Evolutionary conservation across 1,140 invertebrate genomes (phyloP), one percentile per base, ranked within the genome.

Genomic region (Potamilus streckersoni): DNA sequence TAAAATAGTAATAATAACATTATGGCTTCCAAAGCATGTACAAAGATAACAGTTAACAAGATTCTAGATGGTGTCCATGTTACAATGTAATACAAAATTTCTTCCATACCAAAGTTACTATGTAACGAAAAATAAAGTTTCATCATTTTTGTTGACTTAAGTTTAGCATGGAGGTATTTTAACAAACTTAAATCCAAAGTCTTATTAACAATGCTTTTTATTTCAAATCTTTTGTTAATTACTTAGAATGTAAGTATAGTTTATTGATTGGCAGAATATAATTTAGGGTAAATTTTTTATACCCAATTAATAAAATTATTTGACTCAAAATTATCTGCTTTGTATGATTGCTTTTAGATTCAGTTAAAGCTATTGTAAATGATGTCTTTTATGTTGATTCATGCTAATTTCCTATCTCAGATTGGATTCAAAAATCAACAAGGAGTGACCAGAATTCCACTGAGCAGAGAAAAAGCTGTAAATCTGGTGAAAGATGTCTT

Each of bases 371-470:
- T 62, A n/a, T 62, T 62, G 1, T 62, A 23, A 62, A 62, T 23
- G 20, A 62, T 23, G 19, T n/a, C 23, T 11, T 11, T 62, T 11
- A n/a, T n/a, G 60, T 19, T 62, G 13, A 62, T 0, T 8, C 8
- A 62, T 62, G 15, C 19, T 31, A 4, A 31, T 31, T n/a, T n/a
- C 23, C 15, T 62, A 4, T n/a, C 13, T n/a, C 69, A 77, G 75
- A 70, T 77, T 59, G 75, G 75, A 20, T 77, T 77, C 20, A 77
- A 77, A 49, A 77, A 77, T 61, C 69, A 58, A 27, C 75, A 69
- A 13, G 67, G 62, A 57, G 49, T 68, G 57, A 63, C 60, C 1
- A 20, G 69, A 23, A 55, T 71, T 27, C 55, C 63, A 38, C 27
- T 77, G 17, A 59, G 55, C 13, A 77, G 72, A 59, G 75, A 77